These are phyloP conservation scores for Megalops cyprinoides DNA, from an alignment of 2,797 vertebrate species.

Conservation along the genomic window DNA sequence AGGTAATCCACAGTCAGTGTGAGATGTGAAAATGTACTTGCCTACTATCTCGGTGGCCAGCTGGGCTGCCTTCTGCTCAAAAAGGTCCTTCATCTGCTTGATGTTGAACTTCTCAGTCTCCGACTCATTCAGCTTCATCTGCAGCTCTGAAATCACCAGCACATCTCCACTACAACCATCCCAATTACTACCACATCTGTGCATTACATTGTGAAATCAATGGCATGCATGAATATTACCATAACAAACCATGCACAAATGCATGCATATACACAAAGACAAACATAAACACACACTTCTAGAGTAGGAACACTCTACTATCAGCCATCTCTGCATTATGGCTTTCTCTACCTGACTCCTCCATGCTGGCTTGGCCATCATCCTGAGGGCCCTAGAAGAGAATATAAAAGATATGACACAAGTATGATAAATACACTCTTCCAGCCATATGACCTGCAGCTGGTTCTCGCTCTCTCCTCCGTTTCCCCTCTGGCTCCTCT, in stretches of 20 bases:
- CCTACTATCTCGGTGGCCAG: constrained; percentile 96
- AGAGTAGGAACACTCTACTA: too few species aligned
- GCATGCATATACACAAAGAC: background rate
- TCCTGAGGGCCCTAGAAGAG: constrained; percentile 71
- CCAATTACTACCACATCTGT: constrained; percentile 50
- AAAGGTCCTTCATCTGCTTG: constrained; percentile 99
- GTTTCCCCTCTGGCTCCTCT: too few species aligned
- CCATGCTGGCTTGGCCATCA: constrained; percentile 77
- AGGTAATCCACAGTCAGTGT: background rate
- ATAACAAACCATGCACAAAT: constrained; percentile 4
- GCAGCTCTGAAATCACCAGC: constrained; percentile 67
- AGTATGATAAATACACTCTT: too few species aligned
- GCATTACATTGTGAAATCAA: constrained; percentile 30
- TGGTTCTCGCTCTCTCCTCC: too few species aligned
- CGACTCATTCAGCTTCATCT: constrained; percentile 88
- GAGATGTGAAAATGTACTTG: constrained; percentile 63
- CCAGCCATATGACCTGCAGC: too few species aligned
- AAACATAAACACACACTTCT: background rate
- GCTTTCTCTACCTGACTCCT: constrained; percentile 81
- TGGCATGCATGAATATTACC: background rate
- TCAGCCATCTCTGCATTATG: too few species aligned
- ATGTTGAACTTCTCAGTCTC: constrained; percentile 97
- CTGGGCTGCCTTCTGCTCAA: constrained; percentile 98
- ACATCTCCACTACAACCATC: background rate
- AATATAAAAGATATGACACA: constrained; percentile 38